Evolutionary conservation across 2,888 invertebrate species (phyloP).

Genomic region (Brenthis hecate): DNA sequence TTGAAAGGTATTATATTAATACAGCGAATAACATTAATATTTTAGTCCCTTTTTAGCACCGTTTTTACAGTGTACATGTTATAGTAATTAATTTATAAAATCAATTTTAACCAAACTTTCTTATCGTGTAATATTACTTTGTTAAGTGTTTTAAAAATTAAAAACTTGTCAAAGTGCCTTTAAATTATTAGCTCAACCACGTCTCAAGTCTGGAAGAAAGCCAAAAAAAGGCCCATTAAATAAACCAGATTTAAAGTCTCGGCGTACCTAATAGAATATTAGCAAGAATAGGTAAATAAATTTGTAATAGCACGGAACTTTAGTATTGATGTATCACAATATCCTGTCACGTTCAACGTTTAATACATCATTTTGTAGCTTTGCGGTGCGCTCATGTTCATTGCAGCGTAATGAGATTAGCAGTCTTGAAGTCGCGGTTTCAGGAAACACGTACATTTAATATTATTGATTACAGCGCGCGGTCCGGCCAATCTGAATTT

Average conservation of each 20-base stretch:
- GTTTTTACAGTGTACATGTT: not conserved
- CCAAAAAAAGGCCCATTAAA: constrained; percentile 34
- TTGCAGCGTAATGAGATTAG: constrained; percentile 47
- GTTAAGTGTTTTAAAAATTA: constrained; percentile 24
- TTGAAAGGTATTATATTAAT: constrained; percentile 5
- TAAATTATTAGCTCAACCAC: constrained; percentile 32
- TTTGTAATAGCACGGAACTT: not conserved
- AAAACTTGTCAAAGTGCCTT: constrained; percentile 36
- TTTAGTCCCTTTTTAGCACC: not conserved
- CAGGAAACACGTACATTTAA: constrained; percentile 79
- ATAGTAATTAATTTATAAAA: not conserved
- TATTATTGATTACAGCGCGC: constrained; percentile 80
- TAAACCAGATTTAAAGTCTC: constrained; percentile 28
- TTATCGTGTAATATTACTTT: not conserved
- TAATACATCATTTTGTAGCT: constrained; percentile 12
- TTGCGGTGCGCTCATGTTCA: constrained; percentile 41
- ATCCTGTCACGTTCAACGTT: not conserved
- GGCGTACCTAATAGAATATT: not conserved
- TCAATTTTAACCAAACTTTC: not conserved
- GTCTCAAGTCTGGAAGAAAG: constrained; percentile 35
- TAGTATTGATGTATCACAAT: not conserved
- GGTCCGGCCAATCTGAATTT: constrained; percentile 78
- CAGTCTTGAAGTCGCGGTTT: constrained; percentile 55
- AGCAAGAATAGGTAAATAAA: constrained; percentile 11
- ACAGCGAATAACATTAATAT: constrained; percentile 4